Evolutionary conservation across 2,888 invertebrate species (phyloP).

Genomic region (Drosophila buzzatii): DNA sequence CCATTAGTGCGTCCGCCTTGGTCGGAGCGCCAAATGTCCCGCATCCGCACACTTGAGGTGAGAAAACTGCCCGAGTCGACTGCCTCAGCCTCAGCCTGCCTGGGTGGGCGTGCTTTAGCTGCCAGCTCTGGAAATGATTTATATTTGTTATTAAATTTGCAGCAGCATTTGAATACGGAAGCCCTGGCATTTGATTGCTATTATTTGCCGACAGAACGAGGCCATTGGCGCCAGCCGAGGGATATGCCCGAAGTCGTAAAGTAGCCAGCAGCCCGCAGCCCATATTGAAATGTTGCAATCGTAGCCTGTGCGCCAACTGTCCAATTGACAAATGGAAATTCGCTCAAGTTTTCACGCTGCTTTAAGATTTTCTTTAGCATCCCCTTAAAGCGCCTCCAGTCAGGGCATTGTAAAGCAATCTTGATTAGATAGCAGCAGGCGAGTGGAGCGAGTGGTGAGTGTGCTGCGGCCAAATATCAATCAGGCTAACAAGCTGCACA

Average conservation of each 20-base stretch:
- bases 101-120: conserved; percentile 58
- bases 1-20: conserved; percentile 68
- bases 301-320: neutral
- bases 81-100: too few relatives aligned
- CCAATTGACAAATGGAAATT: conserved; percentile 60
- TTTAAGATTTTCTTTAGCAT: conserved; percentile 20
- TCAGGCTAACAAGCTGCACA: conserved; percentile 61
- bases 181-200: conserved; percentile 67
- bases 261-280: conserved; percentile 14
- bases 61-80: conserved; percentile 6
- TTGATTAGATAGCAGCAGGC: neutral
- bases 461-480: conserved; percentile 58
- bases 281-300: conserved; percentile 50
- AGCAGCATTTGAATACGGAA: conserved; percentile 69
- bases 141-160: conserved; percentile 79
- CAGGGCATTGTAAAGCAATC: neutral
- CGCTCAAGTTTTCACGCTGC: conserved; percentile 37
- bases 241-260: conserved; percentile 47
- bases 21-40: conserved; percentile 43
- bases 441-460: neutral
- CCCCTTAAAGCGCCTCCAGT: conserved; percentile 3
- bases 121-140: conserved; percentile 75
- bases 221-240: conserved; percentile 58
- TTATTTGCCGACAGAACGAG: conserved; percentile 72
- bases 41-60: conserved; percentile 61